These are phyloP conservation scores for Xylocampa areola DNA, from an alignment of 2,888 invertebrate genomes.

Conservation along the genomic window DNA sequence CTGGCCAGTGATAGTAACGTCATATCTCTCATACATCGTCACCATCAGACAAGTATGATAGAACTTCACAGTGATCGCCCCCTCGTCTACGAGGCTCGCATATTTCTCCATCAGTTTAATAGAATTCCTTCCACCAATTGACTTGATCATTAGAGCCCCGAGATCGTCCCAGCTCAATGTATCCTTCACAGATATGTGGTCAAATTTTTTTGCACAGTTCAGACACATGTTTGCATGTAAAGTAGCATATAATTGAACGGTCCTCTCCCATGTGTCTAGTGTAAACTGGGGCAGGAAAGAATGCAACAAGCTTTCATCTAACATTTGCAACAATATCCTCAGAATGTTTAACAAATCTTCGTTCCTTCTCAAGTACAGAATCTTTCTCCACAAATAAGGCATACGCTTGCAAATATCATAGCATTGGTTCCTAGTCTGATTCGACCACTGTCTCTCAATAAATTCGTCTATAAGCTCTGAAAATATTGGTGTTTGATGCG, in stretches of 20 bases:
- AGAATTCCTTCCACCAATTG: slow-evolving; percentile 90
- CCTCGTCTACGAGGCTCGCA: slow-evolving; percentile 87
- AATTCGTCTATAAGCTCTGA: slow-evolving; percentile 89
- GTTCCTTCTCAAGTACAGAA: slow-evolving; percentile 84
- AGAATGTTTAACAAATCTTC: slow-evolving; percentile 87
- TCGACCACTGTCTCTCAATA: slow-evolving; percentile 85
- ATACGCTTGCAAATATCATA: slow-evolving; percentile 89
- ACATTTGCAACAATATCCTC: slow-evolving; percentile 90
- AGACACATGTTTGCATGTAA: slow-evolving; percentile 90
- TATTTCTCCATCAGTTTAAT: slow-evolving; percentile 89
- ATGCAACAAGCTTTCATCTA: slow-evolving; percentile 89
- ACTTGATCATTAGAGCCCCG: slow-evolving; percentile 90
- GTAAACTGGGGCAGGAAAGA: slow-evolving; percentile 88
- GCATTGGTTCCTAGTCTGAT: slow-evolving; percentile 80
- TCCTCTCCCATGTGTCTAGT: slow-evolving; percentile 90
- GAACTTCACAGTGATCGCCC: slow-evolving; percentile 90
- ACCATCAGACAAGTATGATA: slow-evolving; percentile 89
- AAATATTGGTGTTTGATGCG: slow-evolving; percentile 82
- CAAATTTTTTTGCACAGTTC: slow-evolving; percentile 89
- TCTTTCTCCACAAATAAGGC: slow-evolving; percentile 91
- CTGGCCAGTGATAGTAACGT: slow-evolving; percentile 72
- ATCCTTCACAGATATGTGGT: slow-evolving; percentile 80
- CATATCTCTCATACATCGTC: slow-evolving; percentile 82
- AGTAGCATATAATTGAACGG: slow-evolving; percentile 88
- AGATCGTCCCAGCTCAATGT: slow-evolving; percentile 91